These are phyloP conservation scores for Holcopasites calliopsidis DNA, from an alignment of 1,140 invertebrate species.

Conservation along the genomic window DNA sequence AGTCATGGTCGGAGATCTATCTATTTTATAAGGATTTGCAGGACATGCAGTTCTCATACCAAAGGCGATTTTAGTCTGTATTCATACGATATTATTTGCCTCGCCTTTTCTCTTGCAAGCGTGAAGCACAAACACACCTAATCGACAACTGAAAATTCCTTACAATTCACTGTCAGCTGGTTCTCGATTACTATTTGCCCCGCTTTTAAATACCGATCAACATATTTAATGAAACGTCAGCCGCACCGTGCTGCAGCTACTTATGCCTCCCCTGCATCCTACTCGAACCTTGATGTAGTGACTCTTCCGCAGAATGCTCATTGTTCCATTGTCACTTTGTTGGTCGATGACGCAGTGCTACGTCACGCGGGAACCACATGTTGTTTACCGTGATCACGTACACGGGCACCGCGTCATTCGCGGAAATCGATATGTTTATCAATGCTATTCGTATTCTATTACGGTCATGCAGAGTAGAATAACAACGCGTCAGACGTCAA, in stretches of 20 bases:
- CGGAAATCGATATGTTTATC: slow-evolving; percentile 39
- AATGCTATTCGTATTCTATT: slow-evolving; percentile 29
- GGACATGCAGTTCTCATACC: too few species aligned
- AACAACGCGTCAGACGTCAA: slow-evolving; percentile 18
- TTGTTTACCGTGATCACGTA: slow-evolving; percentile 25
- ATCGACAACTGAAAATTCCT: too few species aligned
- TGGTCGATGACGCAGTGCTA: slow-evolving; percentile 28
- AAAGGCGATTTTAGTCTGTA: too few species aligned
- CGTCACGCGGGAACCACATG: slow-evolving; percentile 28
- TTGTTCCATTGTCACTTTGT: slow-evolving; percentile 42
- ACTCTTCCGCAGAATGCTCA: slow-evolving; percentile 38
- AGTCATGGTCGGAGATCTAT: too few species aligned
- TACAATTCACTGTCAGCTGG: not conserved
- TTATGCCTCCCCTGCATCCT: not conserved
- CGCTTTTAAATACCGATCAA: not conserved
- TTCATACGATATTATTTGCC: too few species aligned
- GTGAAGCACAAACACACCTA: not conserved
- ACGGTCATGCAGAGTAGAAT: slow-evolving; percentile 18
- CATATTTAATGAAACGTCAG: slow-evolving; percentile 43
- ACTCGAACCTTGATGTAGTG: slow-evolving; percentile 38
- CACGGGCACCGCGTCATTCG: slow-evolving; percentile 32
- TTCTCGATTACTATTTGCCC: slow-evolving; percentile 1
- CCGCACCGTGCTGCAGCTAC: slow-evolving; percentile 6
- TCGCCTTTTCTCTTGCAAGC: too few species aligned
- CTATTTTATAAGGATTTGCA: too few species aligned